A percentile compares a stretch with the other conserved stretches of the same genome.
Evolutionary conservation across 1,140 invertebrate genomes (phyloP).

Genomic region (Nixonia krombeini): DNA sequence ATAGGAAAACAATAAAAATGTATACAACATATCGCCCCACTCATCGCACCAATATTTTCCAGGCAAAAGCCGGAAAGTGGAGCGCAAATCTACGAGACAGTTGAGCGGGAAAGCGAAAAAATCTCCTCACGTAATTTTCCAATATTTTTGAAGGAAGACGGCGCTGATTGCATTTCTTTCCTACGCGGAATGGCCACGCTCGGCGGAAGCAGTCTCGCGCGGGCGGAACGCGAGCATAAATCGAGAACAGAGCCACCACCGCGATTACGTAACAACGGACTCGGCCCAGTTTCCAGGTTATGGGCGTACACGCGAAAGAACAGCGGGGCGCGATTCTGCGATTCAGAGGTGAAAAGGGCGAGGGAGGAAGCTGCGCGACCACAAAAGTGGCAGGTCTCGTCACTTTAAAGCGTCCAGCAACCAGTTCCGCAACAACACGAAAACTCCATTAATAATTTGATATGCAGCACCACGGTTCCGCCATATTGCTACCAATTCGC

Average conservation of each 20-base stretch:
- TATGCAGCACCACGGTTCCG: conserved; percentile 24
- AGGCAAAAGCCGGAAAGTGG: not conserved
- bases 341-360: conserved; percentile 2
- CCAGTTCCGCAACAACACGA: conserved; percentile 40
- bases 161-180: conserved; percentile 31
- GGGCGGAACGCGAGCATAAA: conserved; percentile 25
- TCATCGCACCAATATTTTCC: conserved; percentile 10
- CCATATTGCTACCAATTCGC: conserved; percentile 22
- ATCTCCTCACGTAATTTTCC: conserved; percentile 37
- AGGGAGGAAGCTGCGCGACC: conserved; percentile 6
- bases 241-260: conserved; percentile 22
- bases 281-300: conserved; percentile 20
- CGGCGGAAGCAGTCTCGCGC: conserved; percentile 5
- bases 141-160: conserved; percentile 33
- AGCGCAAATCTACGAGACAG: conserved; percentile 5
- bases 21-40: not conserved
- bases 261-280: conserved; percentile 30
- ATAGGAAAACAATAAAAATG: no score
- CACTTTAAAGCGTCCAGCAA: conserved; percentile 39
- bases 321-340: no score
- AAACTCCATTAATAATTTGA: conserved; percentile 52
- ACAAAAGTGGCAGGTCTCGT: conserved; percentile 38
- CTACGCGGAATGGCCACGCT: conserved; percentile 15
- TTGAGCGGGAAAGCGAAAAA: conserved; percentile 15
- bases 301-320: conserved; percentile 17